phyloP scores from a whole-genome alignment of 2,113 vertebrate species.

The Lynx canadensis region DNA sequence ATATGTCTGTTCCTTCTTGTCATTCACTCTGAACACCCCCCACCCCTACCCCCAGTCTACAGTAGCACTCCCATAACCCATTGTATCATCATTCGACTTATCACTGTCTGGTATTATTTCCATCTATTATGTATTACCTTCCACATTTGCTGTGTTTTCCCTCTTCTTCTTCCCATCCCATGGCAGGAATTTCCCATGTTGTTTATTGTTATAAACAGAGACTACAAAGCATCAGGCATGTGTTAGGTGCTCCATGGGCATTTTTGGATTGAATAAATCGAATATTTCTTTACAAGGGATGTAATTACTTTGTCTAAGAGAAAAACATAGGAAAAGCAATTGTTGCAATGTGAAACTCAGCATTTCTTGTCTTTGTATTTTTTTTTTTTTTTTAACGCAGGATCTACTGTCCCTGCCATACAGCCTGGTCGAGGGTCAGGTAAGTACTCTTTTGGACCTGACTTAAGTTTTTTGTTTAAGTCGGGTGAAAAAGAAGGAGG shows the following conservation, averaged over 20 bases:
- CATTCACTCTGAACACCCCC: neutral
- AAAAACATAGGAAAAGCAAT: neutral
- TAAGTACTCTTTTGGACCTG: neutral
- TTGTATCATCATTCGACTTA: neutral
- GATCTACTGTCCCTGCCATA: neutral
- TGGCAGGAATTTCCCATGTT: neutral
- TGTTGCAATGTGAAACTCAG: neutral
- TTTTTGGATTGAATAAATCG: neutral
- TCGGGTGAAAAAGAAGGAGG: neutral
- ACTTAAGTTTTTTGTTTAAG: neutral
- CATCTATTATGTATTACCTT: neutral
- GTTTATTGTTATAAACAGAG: neutral
- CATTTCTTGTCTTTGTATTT: neutral
- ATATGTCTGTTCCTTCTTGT: neutral
- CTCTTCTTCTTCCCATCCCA: neutral
- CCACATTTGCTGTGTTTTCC: neutral
- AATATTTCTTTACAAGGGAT: neutral
- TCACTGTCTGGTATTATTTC: neutral
- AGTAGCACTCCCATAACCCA: neutral
- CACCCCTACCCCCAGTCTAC: too few species aligned
- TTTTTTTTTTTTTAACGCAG: constrained; percentile 19
- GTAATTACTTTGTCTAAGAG: neutral
- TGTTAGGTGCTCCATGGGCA: neutral
- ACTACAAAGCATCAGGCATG: neutral
- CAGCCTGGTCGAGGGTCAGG: neutral